These are phyloP conservation scores for Pampus argenteus DNA, from an alignment of 2,797 vertebrate species.

Conservation along the genomic window DNA sequence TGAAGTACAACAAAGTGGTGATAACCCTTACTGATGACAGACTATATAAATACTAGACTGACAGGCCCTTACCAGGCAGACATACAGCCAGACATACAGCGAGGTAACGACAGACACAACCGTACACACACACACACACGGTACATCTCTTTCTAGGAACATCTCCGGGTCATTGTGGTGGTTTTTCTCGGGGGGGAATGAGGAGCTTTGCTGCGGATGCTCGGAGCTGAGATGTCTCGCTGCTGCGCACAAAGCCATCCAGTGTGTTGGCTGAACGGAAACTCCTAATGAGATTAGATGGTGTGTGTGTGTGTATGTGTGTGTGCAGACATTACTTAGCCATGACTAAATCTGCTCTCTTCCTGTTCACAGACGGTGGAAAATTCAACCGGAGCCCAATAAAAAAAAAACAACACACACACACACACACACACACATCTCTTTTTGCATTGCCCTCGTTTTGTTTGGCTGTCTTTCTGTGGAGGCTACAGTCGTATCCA, in stretches of 20 bases:
- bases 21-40: not conserved
- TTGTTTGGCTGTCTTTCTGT: slow-evolving; percentile 9
- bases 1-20: not conserved
- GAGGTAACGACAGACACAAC: not conserved
- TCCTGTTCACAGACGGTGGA: slow-evolving; percentile 92
- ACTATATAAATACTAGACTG: not conserved
- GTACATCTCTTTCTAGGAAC: slow-evolving; percentile 44
- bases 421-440: too few relatives aligned
- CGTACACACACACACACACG: not conserved
- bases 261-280: slow-evolving; percentile 94
- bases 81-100: too few relatives aligned
- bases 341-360: slow-evolving; percentile 95
- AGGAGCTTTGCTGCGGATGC: slow-evolving; percentile 76
- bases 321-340: slow-evolving; percentile 95
- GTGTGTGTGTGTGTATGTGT: slow-evolving; percentile 89
- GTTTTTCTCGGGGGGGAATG: slow-evolving; percentile 64
- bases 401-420: too few relatives aligned
- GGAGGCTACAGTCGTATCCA: slow-evolving; percentile 21
- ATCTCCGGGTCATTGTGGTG: slow-evolving; percentile 73
- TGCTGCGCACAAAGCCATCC: slow-evolving; percentile 90
- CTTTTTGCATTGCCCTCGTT: slow-evolving; percentile 1
- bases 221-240: slow-evolving; percentile 63
- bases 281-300: slow-evolving; percentile 98
- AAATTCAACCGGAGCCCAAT: slow-evolving; percentile 88
- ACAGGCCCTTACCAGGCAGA: not conserved